Percentiles rank a stretch among this genome's conserved stretches.
These are phyloP conservation scores for Anoura caudifer DNA, from an alignment of 2,113 vertebrate species.

Conservation along the genomic window DNA sequence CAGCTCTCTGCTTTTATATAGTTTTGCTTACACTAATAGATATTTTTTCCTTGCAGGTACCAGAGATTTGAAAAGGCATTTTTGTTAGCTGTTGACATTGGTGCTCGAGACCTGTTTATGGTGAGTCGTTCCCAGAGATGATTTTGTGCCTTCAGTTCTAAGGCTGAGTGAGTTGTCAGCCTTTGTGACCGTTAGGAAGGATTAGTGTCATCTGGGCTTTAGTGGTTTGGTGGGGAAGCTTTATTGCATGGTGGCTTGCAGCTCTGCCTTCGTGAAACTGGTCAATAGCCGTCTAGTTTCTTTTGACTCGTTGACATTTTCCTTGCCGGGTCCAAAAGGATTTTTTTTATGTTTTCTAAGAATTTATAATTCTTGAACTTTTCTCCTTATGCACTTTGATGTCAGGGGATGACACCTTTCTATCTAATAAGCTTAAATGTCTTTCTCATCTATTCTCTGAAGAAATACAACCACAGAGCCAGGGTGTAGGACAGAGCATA, in stretches of 20 bases:
- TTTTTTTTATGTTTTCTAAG: slow-evolving; percentile 71
- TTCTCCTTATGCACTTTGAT: slow-evolving; percentile 63
- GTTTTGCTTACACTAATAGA: slow-evolving; percentile 3
- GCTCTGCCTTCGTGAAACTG: slow-evolving; percentile 60
- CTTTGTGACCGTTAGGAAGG: slow-evolving; percentile 70
- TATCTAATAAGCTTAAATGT: slow-evolving; percentile 83
- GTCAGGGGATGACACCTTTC: slow-evolving; percentile 74
- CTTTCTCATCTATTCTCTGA: slow-evolving; percentile 85
- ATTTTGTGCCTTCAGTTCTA: slow-evolving; percentile 57
- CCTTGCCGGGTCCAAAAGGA: slow-evolving; percentile 21
- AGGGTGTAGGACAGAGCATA: slow-evolving; percentile 83
- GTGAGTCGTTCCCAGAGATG: slow-evolving; percentile 83
- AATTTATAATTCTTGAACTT: slow-evolving; percentile 75
- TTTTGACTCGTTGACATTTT: slow-evolving; percentile 73
- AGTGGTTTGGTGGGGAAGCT: slow-evolving; percentile 28
- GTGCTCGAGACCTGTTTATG: slow-evolving; percentile 95
- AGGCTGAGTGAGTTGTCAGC: slow-evolving; percentile 66
- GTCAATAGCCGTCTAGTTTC: slow-evolving; percentile 56
- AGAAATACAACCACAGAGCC: slow-evolving; percentile 82
- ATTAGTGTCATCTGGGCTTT: slow-evolving; percentile 65
- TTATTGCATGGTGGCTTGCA: slow-evolving; percentile 60
- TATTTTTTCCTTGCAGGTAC: slow-evolving; percentile 82
- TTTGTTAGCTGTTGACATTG: slow-evolving; percentile 94
- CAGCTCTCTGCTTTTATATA: not conserved
- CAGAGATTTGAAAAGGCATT: slow-evolving; percentile 97